A percentile compares a stretch with the other conserved stretches of the same genome.
Conservation (phyloP, 2,797 vertebrate species). For the Pagetopsis macropterus region DNA sequence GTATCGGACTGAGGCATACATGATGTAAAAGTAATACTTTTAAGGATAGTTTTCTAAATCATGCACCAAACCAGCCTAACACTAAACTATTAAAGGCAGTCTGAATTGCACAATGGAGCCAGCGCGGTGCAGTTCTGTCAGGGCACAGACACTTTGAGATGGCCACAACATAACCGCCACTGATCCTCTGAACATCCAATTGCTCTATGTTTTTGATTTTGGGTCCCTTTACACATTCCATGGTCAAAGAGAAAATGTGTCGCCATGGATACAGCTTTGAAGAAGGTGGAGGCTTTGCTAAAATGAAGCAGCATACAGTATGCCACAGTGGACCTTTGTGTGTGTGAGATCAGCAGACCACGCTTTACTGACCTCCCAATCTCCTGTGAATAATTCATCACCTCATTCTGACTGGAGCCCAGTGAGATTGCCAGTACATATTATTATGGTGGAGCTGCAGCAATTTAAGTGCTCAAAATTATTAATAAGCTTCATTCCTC, state of each 20-base stretch:
- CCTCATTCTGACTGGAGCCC: conserved; percentile 68
- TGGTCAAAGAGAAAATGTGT: conserved; percentile 39
- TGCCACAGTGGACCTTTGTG: conserved; percentile 10
- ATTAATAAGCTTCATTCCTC: conserved; percentile 52
- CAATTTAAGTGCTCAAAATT: conserved; percentile 44
- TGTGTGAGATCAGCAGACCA: conserved; percentile 47
- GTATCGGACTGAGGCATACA: background rate
- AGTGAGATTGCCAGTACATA: conserved; percentile 48
- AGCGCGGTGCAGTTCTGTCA: background rate
- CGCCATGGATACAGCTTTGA: conserved; percentile 43
- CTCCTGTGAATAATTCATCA: conserved; percentile 78
- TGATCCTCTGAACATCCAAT: conserved; percentile 4
- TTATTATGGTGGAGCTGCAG: conserved; percentile 44
- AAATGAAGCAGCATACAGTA: conserved; percentile 15
- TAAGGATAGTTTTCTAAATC: background rate
- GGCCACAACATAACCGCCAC: background rate
- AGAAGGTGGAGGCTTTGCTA: conserved; percentile 14
- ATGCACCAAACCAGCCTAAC: background rate
- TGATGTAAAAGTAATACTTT: background rate
- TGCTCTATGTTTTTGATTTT: conserved; percentile 5
- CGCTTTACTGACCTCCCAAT: conserved; percentile 71
- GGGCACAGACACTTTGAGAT: background rate
- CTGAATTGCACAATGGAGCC: background rate
- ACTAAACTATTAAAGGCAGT: background rate
- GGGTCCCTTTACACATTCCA: background rate